These are phyloP conservation scores for Tolmerus cingulatus DNA, from an alignment of 2,888 invertebrate genomes.

Conservation along the genomic window DNA sequence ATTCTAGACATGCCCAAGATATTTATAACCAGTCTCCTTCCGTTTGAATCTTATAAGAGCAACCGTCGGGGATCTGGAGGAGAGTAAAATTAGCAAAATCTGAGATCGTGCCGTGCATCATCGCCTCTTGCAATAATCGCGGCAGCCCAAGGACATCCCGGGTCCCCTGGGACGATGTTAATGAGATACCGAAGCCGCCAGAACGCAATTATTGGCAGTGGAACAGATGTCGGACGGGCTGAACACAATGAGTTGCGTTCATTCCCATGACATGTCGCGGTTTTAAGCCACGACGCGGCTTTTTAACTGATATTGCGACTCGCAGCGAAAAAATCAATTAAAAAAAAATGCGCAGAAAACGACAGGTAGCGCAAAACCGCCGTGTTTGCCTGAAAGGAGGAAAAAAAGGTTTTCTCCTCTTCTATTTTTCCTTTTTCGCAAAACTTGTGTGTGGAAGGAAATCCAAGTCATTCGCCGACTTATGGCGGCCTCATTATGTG, in stretches of 20 bases:
- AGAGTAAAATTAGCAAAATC: neutral
- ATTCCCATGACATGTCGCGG: conserved; percentile 43
- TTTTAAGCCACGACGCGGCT: conserved; percentile 27
- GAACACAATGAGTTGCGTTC: conserved; percentile 19
- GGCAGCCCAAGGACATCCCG: neutral
- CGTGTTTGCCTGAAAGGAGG: conserved; percentile 1
- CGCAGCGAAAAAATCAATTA: neutral
- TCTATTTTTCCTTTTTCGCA: neutral
- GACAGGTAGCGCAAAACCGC: conserved; percentile 5
- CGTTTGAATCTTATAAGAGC: neutral
- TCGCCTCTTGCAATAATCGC: neutral
- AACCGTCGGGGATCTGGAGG: neutral
- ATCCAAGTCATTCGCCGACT: conserved; percentile 15
- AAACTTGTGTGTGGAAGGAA: conserved; percentile 8
- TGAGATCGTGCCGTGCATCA: neutral
- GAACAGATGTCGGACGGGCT: conserved; percentile 27
- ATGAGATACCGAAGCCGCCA: conserved; percentile 21
- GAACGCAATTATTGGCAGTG: conserved; percentile 26
- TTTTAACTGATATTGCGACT: conserved; percentile 19
- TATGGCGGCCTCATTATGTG: conserved; percentile 30
- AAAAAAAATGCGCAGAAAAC: neutral
- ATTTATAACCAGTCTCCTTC: neutral
- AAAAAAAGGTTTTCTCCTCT: neutral
- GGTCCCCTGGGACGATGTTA: neutral
- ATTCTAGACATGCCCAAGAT: neutral